phyloP scores from a whole-genome alignment of 2,113 vertebrate species.

The Dromas ardeola region DNA sequence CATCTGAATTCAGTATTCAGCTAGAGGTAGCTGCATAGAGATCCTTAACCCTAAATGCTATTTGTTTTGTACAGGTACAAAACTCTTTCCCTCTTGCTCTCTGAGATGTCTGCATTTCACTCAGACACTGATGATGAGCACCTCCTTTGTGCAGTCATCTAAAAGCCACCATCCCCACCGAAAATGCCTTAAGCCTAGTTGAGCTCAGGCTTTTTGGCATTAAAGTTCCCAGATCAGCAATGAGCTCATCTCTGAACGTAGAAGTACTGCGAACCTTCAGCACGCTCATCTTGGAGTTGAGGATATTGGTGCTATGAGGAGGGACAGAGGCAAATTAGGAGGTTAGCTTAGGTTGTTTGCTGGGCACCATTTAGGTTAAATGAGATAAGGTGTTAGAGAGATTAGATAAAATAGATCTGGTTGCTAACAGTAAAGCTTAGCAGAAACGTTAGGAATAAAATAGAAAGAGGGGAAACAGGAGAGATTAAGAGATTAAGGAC shows the following conservation, averaged over 20 bases:
- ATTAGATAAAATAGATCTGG: not conserved
- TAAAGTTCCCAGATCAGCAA: not conserved
- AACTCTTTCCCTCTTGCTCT: not conserved
- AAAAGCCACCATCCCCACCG: not conserved
- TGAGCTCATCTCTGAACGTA: not conserved
- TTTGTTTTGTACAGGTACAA: not conserved
- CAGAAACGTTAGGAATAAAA: not conserved
- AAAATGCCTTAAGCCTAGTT: not conserved
- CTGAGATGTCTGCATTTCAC: not conserved
- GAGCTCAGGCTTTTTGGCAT: not conserved
- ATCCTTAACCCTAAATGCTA: not conserved
- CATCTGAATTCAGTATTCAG: not conserved
- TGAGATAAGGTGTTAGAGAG: not conserved
- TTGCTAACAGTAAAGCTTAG: not conserved
- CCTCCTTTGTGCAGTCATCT: not conserved
- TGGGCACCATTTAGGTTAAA: not conserved
- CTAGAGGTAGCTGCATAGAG: not conserved
- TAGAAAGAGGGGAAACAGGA: not conserved
- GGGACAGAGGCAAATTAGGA: not conserved
- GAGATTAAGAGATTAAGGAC: not conserved
- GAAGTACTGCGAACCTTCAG: not conserved
- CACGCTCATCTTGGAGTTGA: not conserved
- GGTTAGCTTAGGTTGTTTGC: not conserved
- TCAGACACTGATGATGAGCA: not conserved
- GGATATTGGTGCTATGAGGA: not conserved